These are phyloP conservation scores for Dermochelys coriacea DNA, from an alignment of 2,797 vertebrate genomes.

Conservation along the genomic window DNA sequence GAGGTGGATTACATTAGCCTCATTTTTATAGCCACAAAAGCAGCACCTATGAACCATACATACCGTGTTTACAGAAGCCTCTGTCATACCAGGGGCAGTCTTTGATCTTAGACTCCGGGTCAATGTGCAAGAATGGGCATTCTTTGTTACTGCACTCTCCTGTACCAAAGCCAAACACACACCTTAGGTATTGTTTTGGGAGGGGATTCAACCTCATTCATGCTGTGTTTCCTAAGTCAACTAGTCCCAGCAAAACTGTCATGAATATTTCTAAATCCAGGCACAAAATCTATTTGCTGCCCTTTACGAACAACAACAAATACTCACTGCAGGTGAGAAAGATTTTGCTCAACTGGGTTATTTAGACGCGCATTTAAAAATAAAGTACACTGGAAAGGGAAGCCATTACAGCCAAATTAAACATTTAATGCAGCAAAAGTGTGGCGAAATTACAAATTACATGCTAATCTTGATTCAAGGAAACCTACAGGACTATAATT, in stretches of 20 bases:
- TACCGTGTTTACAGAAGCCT: conserved; percentile 99
- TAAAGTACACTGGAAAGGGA: neutral
- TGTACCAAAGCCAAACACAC: conserved; percentile 72
- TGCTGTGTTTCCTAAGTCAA: neutral
- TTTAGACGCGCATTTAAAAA: conserved; percentile 35
- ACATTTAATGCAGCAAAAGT: conserved; percentile 51
- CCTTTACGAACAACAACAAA: conserved; percentile 1
- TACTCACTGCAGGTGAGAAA: neutral
- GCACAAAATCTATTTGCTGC: conserved; percentile 37
- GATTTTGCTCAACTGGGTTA: conserved; percentile 8
- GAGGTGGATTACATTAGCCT: neutral
- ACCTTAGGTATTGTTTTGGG: too few species aligned
- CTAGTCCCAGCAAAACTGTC: conserved; percentile 13
- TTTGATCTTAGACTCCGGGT: conserved; percentile 99
- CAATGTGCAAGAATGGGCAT: conserved; percentile 98
- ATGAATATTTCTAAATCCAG: neutral
- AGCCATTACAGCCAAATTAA: conserved; percentile 37
- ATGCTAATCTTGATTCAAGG: conserved; percentile 61
- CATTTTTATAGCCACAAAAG: neutral
- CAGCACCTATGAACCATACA: conserved; percentile 16
- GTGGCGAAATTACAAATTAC: conserved; percentile 56
- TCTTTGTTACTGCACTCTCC: conserved; percentile 99
- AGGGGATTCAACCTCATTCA: too few species aligned
- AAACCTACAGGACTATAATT: conserved; percentile 65
- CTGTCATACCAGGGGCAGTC: conserved; percentile 99